These are phyloP conservation scores for Ischnura elegans DNA, from an alignment of 2,888 invertebrate genomes.

Conservation along the genomic window DNA sequence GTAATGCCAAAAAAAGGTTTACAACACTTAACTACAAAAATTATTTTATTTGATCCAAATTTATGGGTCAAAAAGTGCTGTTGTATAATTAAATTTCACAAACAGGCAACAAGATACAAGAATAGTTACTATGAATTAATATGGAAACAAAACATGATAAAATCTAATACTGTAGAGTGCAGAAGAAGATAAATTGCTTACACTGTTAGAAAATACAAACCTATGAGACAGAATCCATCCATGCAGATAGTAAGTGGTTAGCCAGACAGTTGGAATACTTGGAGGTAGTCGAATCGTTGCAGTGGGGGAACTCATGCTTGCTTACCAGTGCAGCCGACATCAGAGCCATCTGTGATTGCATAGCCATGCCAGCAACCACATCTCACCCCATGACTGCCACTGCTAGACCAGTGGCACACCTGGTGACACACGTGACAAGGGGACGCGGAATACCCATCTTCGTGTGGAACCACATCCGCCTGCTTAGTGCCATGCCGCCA, in stretches of 20 bases:
- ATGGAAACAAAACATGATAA: background rate
- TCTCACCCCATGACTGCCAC: conserved; percentile 11
- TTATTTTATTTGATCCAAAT: background rate
- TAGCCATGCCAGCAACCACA: conserved; percentile 56
- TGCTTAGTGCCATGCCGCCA: background rate
- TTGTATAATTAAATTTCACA: background rate
- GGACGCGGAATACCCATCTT: background rate
- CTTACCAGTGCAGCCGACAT: conserved; percentile 61
- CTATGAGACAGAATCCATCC: conserved; percentile 44
- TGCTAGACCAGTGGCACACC: conserved; percentile 37
- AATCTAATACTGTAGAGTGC: conserved; percentile 15
- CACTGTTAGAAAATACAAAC: conserved; percentile 49
- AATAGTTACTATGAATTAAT: background rate
- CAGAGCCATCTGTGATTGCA: conserved; percentile 41
- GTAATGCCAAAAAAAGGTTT: background rate
- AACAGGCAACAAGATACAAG: background rate
- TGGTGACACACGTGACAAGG: conserved; percentile 50
- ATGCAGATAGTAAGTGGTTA: conserved; percentile 49
- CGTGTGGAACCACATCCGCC: background rate
- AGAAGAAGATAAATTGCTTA: conserved; percentile 13
- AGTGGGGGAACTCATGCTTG: conserved; percentile 22
- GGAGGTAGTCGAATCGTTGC: conserved; percentile 37
- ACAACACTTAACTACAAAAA: background rate
- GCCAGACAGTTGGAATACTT: conserved; percentile 41
- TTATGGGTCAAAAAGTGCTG: background rate